Percentiles rank a stretch among this genome's conserved stretches.
These are phyloP conservation scores for Nycteola revayana DNA, from an alignment of 2,888 invertebrate species.

Conservation along the genomic window DNA sequence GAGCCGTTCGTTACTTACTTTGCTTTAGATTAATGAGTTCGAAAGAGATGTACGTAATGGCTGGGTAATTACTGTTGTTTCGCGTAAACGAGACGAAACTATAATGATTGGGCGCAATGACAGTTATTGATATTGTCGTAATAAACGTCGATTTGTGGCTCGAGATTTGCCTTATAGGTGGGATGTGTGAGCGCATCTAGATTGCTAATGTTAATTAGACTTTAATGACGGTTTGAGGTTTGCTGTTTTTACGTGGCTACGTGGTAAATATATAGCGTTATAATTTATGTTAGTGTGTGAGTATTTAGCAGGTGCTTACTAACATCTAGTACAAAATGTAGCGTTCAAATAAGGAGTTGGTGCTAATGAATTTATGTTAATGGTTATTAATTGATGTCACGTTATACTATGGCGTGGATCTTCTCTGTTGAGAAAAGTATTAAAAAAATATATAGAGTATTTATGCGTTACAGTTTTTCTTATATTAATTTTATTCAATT, in stretches of 20 bases:
- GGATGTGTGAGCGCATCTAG: slow-evolving; percentile 50
- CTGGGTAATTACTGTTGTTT: slow-evolving; percentile 66
- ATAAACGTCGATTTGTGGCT: slow-evolving; percentile 59
- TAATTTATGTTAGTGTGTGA: slow-evolving; percentile 14
- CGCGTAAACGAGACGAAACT: slow-evolving; percentile 76
- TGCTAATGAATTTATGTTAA: slow-evolving; percentile 7
- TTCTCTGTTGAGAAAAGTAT: too few relatives aligned
- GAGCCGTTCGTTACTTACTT: slow-evolving; percentile 53
- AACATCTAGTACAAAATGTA: slow-evolving; percentile 1
- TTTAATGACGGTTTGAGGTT: slow-evolving; percentile 63
- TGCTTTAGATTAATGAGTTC: slow-evolving; percentile 68
- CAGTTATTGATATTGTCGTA: slow-evolving; percentile 77
- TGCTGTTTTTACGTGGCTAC: slow-evolving; percentile 27
- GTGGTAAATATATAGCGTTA: slow-evolving; percentile 23
- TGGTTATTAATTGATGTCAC: slow-evolving; percentile 11
- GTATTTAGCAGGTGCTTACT: slow-evolving; percentile 19
- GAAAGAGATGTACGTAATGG: slow-evolving; percentile 73
- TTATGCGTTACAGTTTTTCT: too few relatives aligned
- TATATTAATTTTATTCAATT: too few relatives aligned
- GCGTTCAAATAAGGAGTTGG: neutral
- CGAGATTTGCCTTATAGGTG: slow-evolving; percentile 51
- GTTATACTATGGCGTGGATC: too few relatives aligned
- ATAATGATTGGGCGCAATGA: slow-evolving; percentile 73
- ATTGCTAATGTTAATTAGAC: slow-evolving; percentile 66
- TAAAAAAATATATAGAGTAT: too few relatives aligned